phyloP scores from a whole-genome alignment of 2,797 vertebrate genomes.

The Mormyrus proboscirostris region DNA sequence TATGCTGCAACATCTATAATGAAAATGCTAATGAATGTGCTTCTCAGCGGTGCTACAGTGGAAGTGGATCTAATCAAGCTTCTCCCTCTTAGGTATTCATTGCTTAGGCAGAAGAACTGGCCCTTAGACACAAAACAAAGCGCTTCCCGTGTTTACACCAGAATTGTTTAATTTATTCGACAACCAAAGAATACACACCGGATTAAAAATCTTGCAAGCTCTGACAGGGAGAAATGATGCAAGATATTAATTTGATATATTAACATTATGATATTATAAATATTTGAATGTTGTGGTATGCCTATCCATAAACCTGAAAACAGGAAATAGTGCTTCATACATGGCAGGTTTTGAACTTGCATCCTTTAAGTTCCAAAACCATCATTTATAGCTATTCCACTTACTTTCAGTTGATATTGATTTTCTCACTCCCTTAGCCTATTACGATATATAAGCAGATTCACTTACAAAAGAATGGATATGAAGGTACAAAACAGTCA shows the following conservation, averaged over 20 bases:
- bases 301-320: not conserved
- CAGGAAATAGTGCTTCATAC: not conserved
- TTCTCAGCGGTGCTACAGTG: not conserved
- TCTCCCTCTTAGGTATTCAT: not conserved
- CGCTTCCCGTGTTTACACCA: not conserved
- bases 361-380: not conserved
- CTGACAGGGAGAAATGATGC: not conserved
- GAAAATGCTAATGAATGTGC: conserved; percentile 9
- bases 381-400: not conserved
- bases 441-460: not conserved
- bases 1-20: not conserved
- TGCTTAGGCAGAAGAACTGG: not conserved
- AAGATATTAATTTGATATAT: not conserved
- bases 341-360: not conserved
- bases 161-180: not conserved
- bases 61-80: not conserved
- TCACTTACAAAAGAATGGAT: not conserved
- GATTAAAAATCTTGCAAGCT: not conserved
- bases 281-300: not conserved
- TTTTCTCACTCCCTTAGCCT: not conserved
- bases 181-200: not conserved
- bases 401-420: not conserved
- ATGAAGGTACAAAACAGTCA: not conserved
- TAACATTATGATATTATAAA: not conserved
- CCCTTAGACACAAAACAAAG: not conserved